These are phyloP conservation scores for Meloidogyne hapla DNA, from an alignment of 1,140 invertebrate species.

Conservation along the genomic window DNA sequence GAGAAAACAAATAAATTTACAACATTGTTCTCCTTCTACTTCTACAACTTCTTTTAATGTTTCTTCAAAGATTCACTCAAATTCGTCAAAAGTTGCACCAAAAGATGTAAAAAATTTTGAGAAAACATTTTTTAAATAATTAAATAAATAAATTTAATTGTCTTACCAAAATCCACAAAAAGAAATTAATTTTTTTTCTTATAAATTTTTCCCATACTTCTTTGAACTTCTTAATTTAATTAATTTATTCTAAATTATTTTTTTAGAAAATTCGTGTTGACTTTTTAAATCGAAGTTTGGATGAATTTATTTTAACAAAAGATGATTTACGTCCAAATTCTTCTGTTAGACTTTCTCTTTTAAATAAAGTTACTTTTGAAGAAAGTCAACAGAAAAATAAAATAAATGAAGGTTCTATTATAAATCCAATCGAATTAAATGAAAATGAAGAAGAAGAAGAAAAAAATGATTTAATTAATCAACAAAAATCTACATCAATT, in stretches of 20 bases:
- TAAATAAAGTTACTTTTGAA: neutral
- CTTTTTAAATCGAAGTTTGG: constrained; percentile 1
- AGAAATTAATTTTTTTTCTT: too few relatives aligned
- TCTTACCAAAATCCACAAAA: too few relatives aligned
- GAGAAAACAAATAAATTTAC: neutral
- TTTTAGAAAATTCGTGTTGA: constrained; percentile 5
- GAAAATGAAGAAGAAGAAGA: constrained; percentile 2
- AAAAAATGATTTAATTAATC: neutral
- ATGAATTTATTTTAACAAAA: neutral
- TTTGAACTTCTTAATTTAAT: too few relatives aligned
- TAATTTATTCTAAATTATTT: neutral
- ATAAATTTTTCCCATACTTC: too few relatives aligned
- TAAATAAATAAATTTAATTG: too few relatives aligned
- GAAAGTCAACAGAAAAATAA: neutral
- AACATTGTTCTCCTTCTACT: neutral
- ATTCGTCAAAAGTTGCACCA: neutral
- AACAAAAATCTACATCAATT: too few relatives aligned
- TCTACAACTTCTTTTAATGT: neutral
- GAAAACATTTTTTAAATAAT: too few relatives aligned
- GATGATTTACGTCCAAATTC: neutral
- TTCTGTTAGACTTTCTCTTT: neutral
- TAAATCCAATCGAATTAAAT: neutral
- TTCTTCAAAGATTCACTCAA: neutral
- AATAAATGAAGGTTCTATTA: neutral
- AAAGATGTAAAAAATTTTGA: neutral